Evolutionary conservation across 2,888 invertebrate genomes (phyloP).

Genomic region (Phengaris alcon): DNA sequence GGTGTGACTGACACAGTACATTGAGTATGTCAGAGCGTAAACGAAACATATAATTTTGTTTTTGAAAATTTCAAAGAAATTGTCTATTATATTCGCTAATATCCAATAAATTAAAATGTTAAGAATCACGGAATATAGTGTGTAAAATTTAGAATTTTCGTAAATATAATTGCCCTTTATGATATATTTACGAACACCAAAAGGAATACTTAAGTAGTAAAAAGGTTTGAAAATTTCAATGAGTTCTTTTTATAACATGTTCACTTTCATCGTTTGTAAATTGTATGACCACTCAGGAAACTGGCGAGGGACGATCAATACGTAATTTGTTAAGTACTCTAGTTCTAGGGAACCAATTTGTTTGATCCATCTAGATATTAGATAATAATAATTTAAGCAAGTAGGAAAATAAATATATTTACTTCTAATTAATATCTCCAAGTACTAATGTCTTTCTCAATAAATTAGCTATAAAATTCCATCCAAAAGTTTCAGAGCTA

Average conservation of each 20-base stretch:
- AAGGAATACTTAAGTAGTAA: slow-evolving; percentile 33
- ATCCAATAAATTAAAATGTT: slow-evolving; percentile 33
- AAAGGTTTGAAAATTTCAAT: slow-evolving; percentile 33
- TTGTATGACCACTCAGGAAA: not conserved
- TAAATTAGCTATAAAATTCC: no score
- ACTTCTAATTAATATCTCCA: no score
- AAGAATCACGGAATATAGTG: slow-evolving; percentile 24
- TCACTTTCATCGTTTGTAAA: not conserved
- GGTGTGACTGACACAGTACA: slow-evolving; percentile 35
- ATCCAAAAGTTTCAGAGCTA: no score
- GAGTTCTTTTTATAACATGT: slow-evolving; percentile 24
- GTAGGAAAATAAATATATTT: no score
- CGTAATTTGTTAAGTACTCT: not conserved
- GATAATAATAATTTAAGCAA: no score
- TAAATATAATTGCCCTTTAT: slow-evolving; percentile 31
- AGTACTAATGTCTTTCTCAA: no score
- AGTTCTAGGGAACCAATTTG: not conserved
- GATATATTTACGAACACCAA: slow-evolving; percentile 37
- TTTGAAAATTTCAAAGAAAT: slow-evolving; percentile 32
- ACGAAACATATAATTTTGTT: slow-evolving; percentile 22
- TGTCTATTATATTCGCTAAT: slow-evolving; percentile 31
- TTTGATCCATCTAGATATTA: not conserved
- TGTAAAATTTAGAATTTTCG: slow-evolving; percentile 28
- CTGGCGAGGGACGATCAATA: not conserved
- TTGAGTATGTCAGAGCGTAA: slow-evolving; percentile 32